These are phyloP conservation scores for Etheostoma perlongum DNA, from an alignment of 2,797 vertebrate genomes.

Conservation along the genomic window DNA sequence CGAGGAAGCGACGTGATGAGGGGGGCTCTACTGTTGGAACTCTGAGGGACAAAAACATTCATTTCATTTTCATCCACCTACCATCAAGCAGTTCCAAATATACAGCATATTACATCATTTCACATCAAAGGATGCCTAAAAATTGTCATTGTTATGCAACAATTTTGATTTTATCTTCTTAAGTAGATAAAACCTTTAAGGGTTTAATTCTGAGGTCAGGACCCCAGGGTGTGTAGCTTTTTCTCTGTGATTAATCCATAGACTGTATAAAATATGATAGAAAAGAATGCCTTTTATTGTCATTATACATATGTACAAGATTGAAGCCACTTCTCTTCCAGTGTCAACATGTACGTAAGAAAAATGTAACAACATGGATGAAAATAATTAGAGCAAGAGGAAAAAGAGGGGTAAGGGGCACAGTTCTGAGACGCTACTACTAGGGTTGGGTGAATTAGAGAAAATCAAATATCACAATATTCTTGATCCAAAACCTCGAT, in stretches of 20 bases:
- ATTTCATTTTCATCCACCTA: conserved; percentile 5
- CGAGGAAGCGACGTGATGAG: conserved; percentile 90
- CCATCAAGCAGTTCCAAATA: not conserved
- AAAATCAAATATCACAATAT: too few relatives aligned
- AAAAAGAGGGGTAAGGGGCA: too few relatives aligned
- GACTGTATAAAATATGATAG: too few relatives aligned
- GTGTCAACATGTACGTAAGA: too few relatives aligned
- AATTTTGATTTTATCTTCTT: conserved; percentile 32
- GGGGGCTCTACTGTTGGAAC: conserved; percentile 92
- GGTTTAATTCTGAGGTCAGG: conserved; percentile 31
- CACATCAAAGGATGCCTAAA: conserved; percentile 12
- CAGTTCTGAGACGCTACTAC: too few relatives aligned
- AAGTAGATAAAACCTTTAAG: conserved; percentile 26
- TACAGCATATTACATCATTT: not conserved
- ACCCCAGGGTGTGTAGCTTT: conserved; percentile 8
- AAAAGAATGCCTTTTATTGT: too few relatives aligned
- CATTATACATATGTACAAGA: too few relatives aligned
- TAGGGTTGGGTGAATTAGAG: too few relatives aligned
- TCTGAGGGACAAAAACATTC: conserved; percentile 70
- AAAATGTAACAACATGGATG: too few relatives aligned
- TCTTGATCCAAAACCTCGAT: too few relatives aligned
- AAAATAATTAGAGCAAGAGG: too few relatives aligned
- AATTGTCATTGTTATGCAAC: conserved; percentile 31
- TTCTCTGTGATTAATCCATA: conserved; percentile 8
- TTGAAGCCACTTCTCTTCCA: too few relatives aligned